Conservation (phyloP, 1,140 invertebrate species). For the Drosophila nigrodunni region DNA sequence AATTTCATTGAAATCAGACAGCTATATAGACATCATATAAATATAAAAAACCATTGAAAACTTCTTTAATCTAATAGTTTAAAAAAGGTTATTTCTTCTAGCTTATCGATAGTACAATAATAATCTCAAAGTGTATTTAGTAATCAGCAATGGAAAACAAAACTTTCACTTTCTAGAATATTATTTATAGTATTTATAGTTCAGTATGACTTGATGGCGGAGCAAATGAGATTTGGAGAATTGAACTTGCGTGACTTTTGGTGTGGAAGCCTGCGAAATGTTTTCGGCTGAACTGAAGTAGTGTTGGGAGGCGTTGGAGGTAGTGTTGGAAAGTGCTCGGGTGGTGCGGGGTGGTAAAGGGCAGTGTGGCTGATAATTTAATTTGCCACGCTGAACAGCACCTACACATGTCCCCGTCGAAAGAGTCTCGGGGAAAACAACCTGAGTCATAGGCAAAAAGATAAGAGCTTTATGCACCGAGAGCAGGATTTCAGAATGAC, state of each 20-base stretch:
- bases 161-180: not conserved
- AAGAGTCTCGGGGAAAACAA: not conserved
- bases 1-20: no score
- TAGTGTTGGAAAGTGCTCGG: no score
- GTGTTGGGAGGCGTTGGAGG: not conserved
- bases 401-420: not conserved
- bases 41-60: no score
- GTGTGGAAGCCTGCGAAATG: constrained; percentile 28
- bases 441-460: constrained; percentile 48
- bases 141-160: not conserved
- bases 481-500: constrained; percentile 38
- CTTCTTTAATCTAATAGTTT: no score
- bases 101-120: no score
- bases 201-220: constrained; percentile 7
- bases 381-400: constrained; percentile 17
- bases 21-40: no score
- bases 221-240: constrained; percentile 27
- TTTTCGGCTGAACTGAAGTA: not conserved
- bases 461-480: not conserved
- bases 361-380: not conserved
- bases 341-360: not conserved
- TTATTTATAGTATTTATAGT: not conserved
- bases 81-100: no score
- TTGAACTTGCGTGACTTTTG: constrained; percentile 20
- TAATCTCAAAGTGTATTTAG: not conserved